These are phyloP conservation scores for Leptinotarsa tumamoca DNA, from an alignment of 2,888 invertebrate species.

Conservation along the genomic window DNA sequence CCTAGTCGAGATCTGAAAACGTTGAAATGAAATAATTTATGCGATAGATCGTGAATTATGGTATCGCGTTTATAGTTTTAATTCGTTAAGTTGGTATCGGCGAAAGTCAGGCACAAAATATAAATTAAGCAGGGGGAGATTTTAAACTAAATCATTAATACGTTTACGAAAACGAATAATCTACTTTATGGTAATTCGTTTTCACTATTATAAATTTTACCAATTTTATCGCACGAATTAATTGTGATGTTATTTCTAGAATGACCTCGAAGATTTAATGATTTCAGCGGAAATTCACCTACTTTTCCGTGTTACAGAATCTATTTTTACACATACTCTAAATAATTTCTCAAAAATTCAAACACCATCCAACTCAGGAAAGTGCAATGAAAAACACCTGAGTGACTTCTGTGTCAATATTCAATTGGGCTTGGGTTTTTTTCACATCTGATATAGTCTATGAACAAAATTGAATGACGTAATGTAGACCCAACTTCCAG, in stretches of 20 bases:
- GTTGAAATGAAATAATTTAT: constrained; percentile 55
- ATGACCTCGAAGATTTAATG: background rate
- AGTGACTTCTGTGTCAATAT: too few relatives aligned
- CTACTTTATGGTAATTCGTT: constrained; percentile 41
- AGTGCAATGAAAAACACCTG: too few relatives aligned
- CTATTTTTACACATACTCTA: background rate
- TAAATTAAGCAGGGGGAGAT: constrained; percentile 52
- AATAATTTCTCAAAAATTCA: background rate
- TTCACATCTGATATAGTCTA: too few relatives aligned
- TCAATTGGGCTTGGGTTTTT: too few relatives aligned
- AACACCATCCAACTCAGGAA: background rate
- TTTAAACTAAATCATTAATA: constrained; percentile 53
- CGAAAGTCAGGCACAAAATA: constrained; percentile 56
- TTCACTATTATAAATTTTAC: constrained; percentile 37
- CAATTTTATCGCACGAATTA: constrained; percentile 36
- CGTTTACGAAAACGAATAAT: constrained; percentile 40
- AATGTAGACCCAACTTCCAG: too few relatives aligned
- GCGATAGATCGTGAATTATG: constrained; percentile 53
- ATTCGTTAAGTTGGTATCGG: constrained; percentile 57
- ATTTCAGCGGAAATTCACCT: background rate
- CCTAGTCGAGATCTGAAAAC: constrained; percentile 51
- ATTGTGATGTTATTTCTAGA: constrained; percentile 30
- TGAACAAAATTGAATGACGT: too few relatives aligned
- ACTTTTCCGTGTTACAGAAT: background rate
- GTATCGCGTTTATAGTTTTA: constrained; percentile 56